Percentiles rank a stretch among this genome's conserved stretches.
phyloP scores from a whole-genome alignment of 2,113 vertebrate species.

The Gopherus evgoodei region DNA sequence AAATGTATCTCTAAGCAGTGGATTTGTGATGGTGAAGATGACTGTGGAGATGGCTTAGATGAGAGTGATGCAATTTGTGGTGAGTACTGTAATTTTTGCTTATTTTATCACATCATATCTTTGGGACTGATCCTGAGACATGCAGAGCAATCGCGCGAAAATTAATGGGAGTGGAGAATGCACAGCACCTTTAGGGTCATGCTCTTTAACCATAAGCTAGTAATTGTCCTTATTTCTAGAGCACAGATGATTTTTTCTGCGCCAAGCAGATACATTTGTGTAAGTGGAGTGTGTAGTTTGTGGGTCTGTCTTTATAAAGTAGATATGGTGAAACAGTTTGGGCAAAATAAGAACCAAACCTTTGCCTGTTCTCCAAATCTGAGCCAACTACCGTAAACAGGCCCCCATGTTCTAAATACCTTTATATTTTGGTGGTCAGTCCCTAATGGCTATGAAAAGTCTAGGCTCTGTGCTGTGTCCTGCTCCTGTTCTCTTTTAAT shows the following conservation, averaged over 20 bases:
- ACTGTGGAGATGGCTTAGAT: constrained; percentile 93
- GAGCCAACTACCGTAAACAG: fast-evolving
- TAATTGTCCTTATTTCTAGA: not conserved
- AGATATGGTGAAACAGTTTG: no score
- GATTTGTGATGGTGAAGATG: constrained; percentile 96
- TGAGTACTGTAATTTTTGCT: constrained; percentile 58
- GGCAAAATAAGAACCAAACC: not conserved
- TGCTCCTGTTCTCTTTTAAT: not conserved
- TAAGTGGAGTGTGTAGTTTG: fast-evolving
- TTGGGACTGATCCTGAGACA: fast-evolving
- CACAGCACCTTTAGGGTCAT: not conserved
- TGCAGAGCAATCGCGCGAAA: fast-evolving
- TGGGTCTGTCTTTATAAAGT: fast-evolving
- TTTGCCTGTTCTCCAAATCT: fast-evolving
- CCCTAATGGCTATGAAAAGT: not conserved
- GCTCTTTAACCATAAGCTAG: not conserved
- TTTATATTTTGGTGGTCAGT: not conserved
- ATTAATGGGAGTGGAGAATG: not conserved
- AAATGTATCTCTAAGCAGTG: constrained; percentile 98
- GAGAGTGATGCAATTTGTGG: constrained; percentile 93
- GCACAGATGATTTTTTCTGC: fast-evolving
- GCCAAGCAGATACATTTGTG: not conserved
- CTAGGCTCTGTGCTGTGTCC: not conserved
- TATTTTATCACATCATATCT: fast-evolving
- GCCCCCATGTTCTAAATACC: no score